Evolutionary conservation across 2,888 invertebrate genomes (phyloP).

Genomic region (Nomada fabriciana): DNA sequence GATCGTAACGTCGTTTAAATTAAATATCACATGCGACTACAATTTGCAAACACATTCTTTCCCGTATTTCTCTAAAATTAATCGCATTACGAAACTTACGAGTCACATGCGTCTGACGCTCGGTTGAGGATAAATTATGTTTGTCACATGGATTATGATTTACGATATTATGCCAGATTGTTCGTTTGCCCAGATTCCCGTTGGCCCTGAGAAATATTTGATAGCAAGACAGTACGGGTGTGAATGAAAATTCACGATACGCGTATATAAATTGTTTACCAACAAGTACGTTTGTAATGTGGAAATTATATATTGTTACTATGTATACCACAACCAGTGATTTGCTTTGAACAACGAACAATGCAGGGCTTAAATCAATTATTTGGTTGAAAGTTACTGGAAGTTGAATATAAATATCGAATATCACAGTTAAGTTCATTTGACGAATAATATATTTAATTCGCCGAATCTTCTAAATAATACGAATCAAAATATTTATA

Average conservation of each 20-base stretch:
- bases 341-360: background rate
- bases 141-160: slow-evolving; percentile 23
- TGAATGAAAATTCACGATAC: too few species aligned
- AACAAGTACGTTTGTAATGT: background rate
- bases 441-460: background rate
- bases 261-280: background rate
- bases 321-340: background rate
- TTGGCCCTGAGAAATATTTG: slow-evolving; percentile 10
- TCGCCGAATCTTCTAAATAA: background rate
- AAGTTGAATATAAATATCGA: background rate
- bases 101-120: background rate
- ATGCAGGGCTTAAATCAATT: background rate
- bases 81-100: slow-evolving; percentile 15
- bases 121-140: slow-evolving; percentile 24
- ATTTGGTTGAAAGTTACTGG: background rate
- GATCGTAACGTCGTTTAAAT: background rate
- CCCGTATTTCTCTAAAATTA: slow-evolving; percentile 7
- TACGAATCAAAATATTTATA: background rate
- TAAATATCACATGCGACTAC: background rate
- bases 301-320: background rate
- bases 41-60: background rate
- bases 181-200: slow-evolving; percentile 11
- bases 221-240: too few species aligned
- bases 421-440: background rate
- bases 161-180: background rate